phyloP scores from a whole-genome alignment of 2,797 vertebrate genomes.

The Leptatherina wallacei region DNA sequence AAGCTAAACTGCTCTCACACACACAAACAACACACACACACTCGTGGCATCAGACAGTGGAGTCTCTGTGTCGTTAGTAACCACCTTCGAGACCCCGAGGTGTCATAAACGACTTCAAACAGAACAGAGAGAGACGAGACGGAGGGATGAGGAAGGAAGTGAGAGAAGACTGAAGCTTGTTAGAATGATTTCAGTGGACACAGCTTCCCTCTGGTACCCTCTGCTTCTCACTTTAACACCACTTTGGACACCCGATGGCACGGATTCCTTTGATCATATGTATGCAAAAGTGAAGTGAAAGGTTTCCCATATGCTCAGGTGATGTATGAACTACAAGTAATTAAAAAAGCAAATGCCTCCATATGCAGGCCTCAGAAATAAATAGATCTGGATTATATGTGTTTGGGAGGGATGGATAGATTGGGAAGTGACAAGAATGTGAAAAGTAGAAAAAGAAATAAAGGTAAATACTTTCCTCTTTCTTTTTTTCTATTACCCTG shows the following conservation, averaged over 20 bases:
- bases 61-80: constrained; percentile 68
- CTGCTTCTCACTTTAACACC: constrained; percentile 35
- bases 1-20: constrained; percentile 25
- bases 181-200: constrained; percentile 71
- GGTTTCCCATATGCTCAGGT: background rate
- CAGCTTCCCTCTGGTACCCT: constrained; percentile 39
- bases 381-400: background rate
- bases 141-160: constrained; percentile 41
- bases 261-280: background rate
- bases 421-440: no score
- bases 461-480: background rate
- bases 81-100: constrained; percentile 67
- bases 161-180: constrained; percentile 40
- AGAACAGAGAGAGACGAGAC: constrained; percentile 31
- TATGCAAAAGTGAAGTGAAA: background rate
- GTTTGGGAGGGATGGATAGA: background rate
- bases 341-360: background rate
- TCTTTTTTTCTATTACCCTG: background rate
- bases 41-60: constrained; percentile 47
- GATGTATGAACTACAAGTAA: background rate
- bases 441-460: background rate
- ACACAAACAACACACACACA: constrained; percentile 22
- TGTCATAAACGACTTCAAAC: constrained; percentile 74
- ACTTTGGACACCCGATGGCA: constrained; percentile 17
- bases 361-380: background rate